Conservation (phyloP, 2,113 vertebrate genomes). For the Petromus typicus region DNA sequence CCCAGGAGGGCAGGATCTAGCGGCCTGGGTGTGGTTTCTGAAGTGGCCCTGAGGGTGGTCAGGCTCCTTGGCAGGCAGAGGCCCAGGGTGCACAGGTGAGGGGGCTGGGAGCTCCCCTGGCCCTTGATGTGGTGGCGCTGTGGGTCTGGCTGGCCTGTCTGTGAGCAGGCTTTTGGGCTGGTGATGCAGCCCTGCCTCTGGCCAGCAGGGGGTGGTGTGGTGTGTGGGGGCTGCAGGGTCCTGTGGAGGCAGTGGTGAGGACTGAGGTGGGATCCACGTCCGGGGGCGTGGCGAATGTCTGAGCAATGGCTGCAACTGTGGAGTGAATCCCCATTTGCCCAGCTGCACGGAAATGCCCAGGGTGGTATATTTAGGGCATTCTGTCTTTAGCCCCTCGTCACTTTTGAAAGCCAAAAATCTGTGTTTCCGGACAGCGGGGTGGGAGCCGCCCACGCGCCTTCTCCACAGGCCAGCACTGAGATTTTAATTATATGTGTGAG, state of each 20-base stretch:
- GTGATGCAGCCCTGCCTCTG: background rate
- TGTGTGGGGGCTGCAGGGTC: background rate
- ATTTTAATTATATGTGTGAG: conserved; percentile 59
- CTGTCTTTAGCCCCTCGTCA: conserved; percentile 42
- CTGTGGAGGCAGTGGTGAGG: background rate
- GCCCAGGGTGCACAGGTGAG: rapidly evolving
- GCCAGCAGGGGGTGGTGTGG: rapidly evolving
- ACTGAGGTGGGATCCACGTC: rapidly evolving
- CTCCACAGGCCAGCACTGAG: conserved; percentile 32
- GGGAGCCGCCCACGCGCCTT: background rate
- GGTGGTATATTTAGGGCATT: conserved; percentile 33
- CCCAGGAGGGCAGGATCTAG: background rate
- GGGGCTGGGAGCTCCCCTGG: background rate
- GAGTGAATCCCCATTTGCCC: background rate
- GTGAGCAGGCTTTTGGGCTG: background rate
- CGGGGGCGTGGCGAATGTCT: rapidly evolving
- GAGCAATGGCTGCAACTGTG: background rate
- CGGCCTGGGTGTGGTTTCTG: background rate
- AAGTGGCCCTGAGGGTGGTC: background rate
- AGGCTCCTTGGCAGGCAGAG: background rate
- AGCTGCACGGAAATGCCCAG: conserved; percentile 33
- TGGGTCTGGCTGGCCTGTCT: background rate
- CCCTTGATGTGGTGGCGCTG: rapidly evolving
- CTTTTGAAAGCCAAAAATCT: conserved; percentile 71
- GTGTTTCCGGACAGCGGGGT: conserved; percentile 67